Conservation (phyloP, 2,113 vertebrate genomes). For the mouse (Mus musculus) region GRCm39 chr14:51440001-51440500, state of each 20-base stretch:
- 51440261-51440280: background rate
- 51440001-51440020: no score
- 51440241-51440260: background rate
- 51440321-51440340: background rate
- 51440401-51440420: conserved; percentile 11
- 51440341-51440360: background rate
- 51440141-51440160: background rate
- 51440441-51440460: background rate
- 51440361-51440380: conserved; percentile 48
- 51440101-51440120: background rate
- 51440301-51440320: background rate
- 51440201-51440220: no score
- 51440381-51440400: background rate
- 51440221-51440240: background rate
- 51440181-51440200: background rate
- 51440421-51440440: conserved; percentile 19
- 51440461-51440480: background rate
- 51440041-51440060: no score
- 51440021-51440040: no score
- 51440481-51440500: background rate
- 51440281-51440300: background rate
- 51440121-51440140: background rate
- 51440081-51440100: background rate
- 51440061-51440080: background rate
- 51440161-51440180: background rate